Conservation (phyloP, 2,888 invertebrate genomes). For the Microctonus aethiopoides region DNA sequence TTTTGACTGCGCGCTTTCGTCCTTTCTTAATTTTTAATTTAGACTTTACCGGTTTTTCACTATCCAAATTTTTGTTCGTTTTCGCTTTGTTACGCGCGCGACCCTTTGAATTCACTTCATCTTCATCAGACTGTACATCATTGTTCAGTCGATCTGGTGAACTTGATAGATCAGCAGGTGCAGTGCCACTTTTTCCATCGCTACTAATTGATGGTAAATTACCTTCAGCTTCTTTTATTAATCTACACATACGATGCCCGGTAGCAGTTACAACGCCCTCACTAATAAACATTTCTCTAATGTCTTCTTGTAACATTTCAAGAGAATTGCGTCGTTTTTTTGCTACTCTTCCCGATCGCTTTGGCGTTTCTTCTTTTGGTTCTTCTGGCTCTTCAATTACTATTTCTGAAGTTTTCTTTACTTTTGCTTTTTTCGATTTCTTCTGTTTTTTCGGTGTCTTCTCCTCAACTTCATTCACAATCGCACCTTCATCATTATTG, state of each 20-base stretch:
- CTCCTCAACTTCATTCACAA: slow-evolving; percentile 40
- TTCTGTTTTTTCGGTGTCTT: slow-evolving; percentile 31
- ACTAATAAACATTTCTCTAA: slow-evolving; percentile 77
- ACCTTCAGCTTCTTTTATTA: slow-evolving; percentile 69
- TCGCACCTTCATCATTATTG: slow-evolving; percentile 31
- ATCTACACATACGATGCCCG: slow-evolving; percentile 75
- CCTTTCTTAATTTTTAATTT: slow-evolving; percentile 27
- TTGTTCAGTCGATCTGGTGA: slow-evolving; percentile 34
- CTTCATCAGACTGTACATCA: slow-evolving; percentile 34
- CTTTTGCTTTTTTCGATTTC: slow-evolving; percentile 32
- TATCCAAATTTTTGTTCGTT: slow-evolving; percentile 25
- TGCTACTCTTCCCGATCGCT: slow-evolving; percentile 43
- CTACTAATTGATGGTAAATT: slow-evolving; percentile 33
- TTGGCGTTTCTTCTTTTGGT: slow-evolving; percentile 17
- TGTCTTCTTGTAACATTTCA: slow-evolving; percentile 75
- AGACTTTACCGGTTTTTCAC: slow-evolving; percentile 26
- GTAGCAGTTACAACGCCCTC: slow-evolving; percentile 74
- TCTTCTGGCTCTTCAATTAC: slow-evolving; percentile 30
- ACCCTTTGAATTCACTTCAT: slow-evolving; percentile 27
- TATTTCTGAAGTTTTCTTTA: slow-evolving; percentile 31
- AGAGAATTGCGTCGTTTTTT: slow-evolving; percentile 69
- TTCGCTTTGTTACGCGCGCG: not conserved
- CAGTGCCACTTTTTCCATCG: slow-evolving; percentile 23
- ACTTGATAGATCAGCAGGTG: slow-evolving; percentile 20
- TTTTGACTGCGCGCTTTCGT: slow-evolving; percentile 9